Base-by-base conservation (phyloP, 2,797 vertebrate species). In the Botia almorhae region DNA sequence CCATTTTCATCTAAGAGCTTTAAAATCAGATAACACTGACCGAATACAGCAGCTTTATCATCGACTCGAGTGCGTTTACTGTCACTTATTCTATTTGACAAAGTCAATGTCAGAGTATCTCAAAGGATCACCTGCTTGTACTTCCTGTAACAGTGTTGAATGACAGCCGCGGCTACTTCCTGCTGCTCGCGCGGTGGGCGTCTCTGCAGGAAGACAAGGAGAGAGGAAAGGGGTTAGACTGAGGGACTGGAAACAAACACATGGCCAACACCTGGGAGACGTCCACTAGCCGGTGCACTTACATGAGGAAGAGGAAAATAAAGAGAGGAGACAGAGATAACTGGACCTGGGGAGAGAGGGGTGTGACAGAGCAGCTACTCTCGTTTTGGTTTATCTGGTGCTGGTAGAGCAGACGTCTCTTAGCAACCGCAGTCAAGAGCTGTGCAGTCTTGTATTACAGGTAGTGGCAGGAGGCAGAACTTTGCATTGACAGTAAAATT, bases 101-200 rank as follows among this genome's bases (percentile, higher is more conserved):
- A 75, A 55, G 43, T 76, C 21, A 46, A 43, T 36, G 56, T 64
- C 6, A 74, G 21, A 63, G 58, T 7, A 63, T 43, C 46, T 71
- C 79, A 71, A 23, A 51, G 43, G 36, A 85, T 94, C 96, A 99
- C 98, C 98, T 99, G 98, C 92, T 98, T 99, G 87, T 99, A 99
- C 89, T 99, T 99, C 90, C 96, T 95, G 94, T 99, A 99, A 90
- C 98, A 99, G 85, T 98, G 96, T 88, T 99, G 98, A 91, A 99
- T 98, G 87, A 99, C 96, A 81, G 97, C 96, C 0, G 97, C 96
- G 33, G 98, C 98, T 88, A 99, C 97, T 89, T 99, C 97, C 84
- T 99, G 98, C 93, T 99, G 98, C 82, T 99, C 98, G 89, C 95
- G 91, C 88, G 98, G 92, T 58, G 97, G 97, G 88, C 97, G 96